Conservation (phyloP, 2,113 vertebrate species). For the Picathartes gymnocephalus region DNA sequence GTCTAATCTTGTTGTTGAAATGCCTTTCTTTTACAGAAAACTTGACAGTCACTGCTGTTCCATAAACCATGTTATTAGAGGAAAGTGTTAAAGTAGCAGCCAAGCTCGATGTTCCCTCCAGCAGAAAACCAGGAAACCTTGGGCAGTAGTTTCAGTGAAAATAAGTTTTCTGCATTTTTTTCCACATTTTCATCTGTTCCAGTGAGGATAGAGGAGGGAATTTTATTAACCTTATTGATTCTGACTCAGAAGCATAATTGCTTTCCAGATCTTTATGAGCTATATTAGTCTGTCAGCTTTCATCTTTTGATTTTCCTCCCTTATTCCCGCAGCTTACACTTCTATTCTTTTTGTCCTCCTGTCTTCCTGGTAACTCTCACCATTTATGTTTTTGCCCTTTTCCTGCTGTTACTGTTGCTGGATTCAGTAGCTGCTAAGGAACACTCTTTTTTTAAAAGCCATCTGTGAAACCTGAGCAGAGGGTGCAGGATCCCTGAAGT, state of each 20-base stretch:
- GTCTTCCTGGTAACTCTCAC: background rate
- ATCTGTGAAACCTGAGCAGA: background rate
- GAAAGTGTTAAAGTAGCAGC: background rate
- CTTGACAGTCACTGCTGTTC: background rate
- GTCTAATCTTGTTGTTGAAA: background rate
- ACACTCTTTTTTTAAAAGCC: background rate
- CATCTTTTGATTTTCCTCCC: conserved; percentile 23
- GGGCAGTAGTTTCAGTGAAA: background rate
- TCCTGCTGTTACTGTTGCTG: background rate
- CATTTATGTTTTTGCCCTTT: background rate
- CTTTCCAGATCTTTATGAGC: conserved; percentile 15
- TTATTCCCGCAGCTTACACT: background rate
- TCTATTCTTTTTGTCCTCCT: background rate
- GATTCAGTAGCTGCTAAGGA: background rate
- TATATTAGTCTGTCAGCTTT: conserved; percentile 19
- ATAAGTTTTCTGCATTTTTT: background rate
- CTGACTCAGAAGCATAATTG: conserved; percentile 15
- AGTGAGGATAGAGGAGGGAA: background rate
- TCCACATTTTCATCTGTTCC: background rate
- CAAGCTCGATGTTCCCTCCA: background rate
- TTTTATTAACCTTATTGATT: conserved; percentile 52
- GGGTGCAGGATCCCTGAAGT: background rate
- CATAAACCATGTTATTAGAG: background rate
- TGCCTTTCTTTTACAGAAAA: background rate
- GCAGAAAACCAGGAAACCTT: background rate